Percentiles rank a stretch among this genome's conserved stretches.
Conservation (phyloP, 2,888 invertebrate genomes). For the Synergus umbraculus region DNA sequence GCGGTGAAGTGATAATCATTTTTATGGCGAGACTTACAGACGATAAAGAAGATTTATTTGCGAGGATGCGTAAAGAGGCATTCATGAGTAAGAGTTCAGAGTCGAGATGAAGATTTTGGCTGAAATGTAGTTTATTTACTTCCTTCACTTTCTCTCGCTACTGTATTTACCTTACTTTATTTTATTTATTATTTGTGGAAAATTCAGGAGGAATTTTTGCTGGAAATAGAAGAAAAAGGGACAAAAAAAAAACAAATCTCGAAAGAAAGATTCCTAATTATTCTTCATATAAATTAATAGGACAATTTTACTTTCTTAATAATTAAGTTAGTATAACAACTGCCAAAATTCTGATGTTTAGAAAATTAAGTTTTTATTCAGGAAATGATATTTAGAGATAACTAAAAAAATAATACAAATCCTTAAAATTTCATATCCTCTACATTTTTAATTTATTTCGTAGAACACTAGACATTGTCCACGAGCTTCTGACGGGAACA, state of each 20-base stretch:
- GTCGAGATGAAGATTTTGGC: not conserved
- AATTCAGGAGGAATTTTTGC: not conserved
- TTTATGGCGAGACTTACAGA: conserved; percentile 4
- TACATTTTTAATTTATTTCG: not conserved
- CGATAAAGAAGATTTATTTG: conserved; percentile 31
- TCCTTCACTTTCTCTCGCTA: not conserved
- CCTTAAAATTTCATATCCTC: not conserved
- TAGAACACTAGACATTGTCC: not conserved
- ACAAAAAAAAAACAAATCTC: too few relatives aligned
- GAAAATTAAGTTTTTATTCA: not conserved
- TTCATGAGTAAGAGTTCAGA: not conserved
- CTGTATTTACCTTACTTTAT: not conserved
- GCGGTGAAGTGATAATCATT: conserved; percentile 21
- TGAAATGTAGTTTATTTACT: not conserved
- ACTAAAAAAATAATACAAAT: not conserved
- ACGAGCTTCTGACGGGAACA: not conserved
- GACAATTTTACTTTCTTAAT: too few relatives aligned
- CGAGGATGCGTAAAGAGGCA: not conserved
- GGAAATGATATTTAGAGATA: not conserved
- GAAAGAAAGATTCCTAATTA: too few relatives aligned
- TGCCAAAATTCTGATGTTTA: too few relatives aligned
- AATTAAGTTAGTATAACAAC: too few relatives aligned
- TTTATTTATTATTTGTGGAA: not conserved
- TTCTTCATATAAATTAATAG: too few relatives aligned
- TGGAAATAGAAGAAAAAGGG: too few relatives aligned